These are phyloP conservation scores for Tarsius wallacei DNA, from an alignment of 2,797 vertebrate genomes.

Conservation along the genomic window DNA sequence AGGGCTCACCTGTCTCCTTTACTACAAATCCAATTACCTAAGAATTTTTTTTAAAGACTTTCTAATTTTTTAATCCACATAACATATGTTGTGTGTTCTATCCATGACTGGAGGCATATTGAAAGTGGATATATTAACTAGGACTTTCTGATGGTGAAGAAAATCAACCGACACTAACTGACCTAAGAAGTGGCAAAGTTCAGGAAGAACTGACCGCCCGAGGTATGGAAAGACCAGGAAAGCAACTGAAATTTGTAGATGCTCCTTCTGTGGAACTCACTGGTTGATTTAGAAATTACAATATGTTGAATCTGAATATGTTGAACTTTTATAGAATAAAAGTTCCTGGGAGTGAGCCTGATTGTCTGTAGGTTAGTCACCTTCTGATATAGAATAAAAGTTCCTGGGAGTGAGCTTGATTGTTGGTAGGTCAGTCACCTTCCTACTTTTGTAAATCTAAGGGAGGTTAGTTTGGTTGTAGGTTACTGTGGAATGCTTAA, in stretches of 20 bases:
- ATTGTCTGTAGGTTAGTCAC: neutral
- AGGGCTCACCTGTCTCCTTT: neutral
- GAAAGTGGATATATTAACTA: neutral
- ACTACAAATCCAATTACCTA: neutral
- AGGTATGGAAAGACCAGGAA: neutral
- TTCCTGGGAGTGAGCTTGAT: neutral
- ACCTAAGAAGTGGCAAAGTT: neutral
- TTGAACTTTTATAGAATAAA: too few species aligned
- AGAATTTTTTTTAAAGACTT: neutral
- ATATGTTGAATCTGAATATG: neutral
- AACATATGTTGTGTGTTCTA: neutral
- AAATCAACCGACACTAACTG: conserved; percentile 35
- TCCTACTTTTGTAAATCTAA: neutral
- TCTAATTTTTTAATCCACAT: neutral
- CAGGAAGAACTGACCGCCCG: neutral
- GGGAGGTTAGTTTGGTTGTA: neutral
- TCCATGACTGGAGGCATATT: neutral
- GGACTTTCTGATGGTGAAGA: neutral
- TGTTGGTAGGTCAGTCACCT: neutral
- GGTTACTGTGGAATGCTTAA: neutral
- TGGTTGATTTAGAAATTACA: neutral
- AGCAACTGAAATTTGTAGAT: neutral
- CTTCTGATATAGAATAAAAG: neutral
- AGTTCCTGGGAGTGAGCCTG: neutral
- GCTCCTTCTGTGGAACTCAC: neutral